Evolutionary conservation across 2,888 invertebrate species (phyloP), one percentile per base, ranked within the genome.

Genomic region (Pammene fasciana): DNA sequence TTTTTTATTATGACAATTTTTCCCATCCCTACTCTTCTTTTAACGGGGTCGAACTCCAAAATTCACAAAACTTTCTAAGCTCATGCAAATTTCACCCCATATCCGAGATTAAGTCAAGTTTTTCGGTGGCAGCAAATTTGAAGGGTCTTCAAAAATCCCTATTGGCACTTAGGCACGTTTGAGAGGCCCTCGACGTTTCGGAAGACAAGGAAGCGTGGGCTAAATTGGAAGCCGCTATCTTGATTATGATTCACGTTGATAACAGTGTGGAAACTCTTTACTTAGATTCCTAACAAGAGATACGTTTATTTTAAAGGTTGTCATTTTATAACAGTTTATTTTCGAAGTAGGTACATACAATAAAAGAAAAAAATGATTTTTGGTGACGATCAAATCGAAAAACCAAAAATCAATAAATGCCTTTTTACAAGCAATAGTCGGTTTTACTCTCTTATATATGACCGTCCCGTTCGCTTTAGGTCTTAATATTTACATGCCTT

Each of bases 121-220:
- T 79, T 74, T 76, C 71, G 62, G 73, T 70, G 72, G 71, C 76
- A 76, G 73, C 76, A 72, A 71, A 74, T 75, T 74, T 77, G 62
- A 74, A 73, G 73, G 68, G 62, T 68, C 50, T 50, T 61, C 50
- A 50, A 61, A 61, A 61, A 61, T 73, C 72, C 73, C 67, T 79
- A 80, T 79, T 75, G 79, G 73, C 65, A 71, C 83, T 83, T 78
- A 70, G 72, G 76, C 83, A 83, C 83, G 83, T 76, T 38, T 61
- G 50, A 61, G 61, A 41, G 60, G 9, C 61, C 9, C 61, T 61
- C 36, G 38, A 18, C 50, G 48, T 50, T 50, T 50, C 61, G 50
- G 61, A 61, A 61, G 61, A 61, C 61, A 61, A 61, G 61, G 13
- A 16, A 38, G 38, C 38, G 50, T 16, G 38, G 38, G 50, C 61